Conservation (phyloP, 2,888 invertebrate genomes). For the Drosophila maculinotata region DNA sequence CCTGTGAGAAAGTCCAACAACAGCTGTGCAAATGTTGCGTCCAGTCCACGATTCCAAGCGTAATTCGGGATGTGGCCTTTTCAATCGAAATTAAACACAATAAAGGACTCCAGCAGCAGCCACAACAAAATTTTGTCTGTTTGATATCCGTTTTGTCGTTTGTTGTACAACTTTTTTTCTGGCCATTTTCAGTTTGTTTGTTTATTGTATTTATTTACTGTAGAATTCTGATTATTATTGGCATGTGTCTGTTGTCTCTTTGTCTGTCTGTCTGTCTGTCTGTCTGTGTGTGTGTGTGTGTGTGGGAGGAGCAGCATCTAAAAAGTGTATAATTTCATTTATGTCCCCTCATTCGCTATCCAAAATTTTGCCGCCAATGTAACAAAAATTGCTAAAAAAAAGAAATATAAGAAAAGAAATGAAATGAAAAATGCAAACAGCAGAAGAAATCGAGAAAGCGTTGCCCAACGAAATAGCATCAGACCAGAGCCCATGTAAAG, state of each 20-base stretch:
- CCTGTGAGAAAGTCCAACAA: constrained; percentile 32
- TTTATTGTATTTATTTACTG: constrained; percentile 43
- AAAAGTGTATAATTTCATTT: constrained; percentile 68
- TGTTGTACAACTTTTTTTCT: constrained; percentile 31
- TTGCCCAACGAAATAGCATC: constrained; percentile 40
- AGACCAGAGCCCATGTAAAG: constrained; percentile 67
- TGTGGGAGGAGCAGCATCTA: not conserved
- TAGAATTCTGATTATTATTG: constrained; percentile 45
- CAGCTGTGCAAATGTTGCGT: constrained; percentile 38
- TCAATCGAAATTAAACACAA: constrained; percentile 11
- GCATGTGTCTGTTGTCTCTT: constrained; percentile 35
- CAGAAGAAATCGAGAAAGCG: constrained; percentile 45
- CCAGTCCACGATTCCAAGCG: not conserved
- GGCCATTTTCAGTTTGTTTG: constrained; percentile 44
- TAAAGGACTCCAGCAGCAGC: constrained; percentile 1
- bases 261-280: no score
- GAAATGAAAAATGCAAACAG: constrained; percentile 38
- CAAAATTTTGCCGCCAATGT: constrained; percentile 36
- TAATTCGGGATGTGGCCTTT: not conserved
- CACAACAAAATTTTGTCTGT: constrained; percentile 21
- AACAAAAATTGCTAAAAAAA: constrained; percentile 13
- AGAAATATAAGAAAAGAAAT: constrained; percentile 26
- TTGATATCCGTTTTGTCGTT: constrained; percentile 23
- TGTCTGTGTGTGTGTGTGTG: not conserved
- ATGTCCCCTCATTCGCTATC: constrained; percentile 26